These are phyloP conservation scores for Excalfactoria chinensis DNA, from an alignment of 2,113 vertebrate species.

Conservation along the genomic window DNA sequence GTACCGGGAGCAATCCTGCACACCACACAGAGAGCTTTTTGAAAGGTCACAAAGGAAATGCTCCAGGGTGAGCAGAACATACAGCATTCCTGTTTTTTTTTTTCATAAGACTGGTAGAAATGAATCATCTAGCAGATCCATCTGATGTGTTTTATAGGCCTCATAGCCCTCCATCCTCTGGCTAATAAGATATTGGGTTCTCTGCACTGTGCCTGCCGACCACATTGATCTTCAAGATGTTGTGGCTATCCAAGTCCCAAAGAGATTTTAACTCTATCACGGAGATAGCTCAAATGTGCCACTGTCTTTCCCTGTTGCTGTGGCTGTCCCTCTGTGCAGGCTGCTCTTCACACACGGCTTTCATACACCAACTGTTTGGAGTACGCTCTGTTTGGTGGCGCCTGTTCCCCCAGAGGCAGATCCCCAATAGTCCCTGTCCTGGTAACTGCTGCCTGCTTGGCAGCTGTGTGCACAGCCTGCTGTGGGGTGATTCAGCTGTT, in stretches of 20 bases:
- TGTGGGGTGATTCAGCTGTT: rapidly evolving
- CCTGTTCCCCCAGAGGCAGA: neutral
- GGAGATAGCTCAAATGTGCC: neutral
- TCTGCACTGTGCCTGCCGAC: neutral
- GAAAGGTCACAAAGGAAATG: neutral
- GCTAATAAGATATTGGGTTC: neutral
- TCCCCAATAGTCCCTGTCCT: neutral
- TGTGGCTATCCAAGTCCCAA: neutral
- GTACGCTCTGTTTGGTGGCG: neutral
- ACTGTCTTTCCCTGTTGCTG: neutral
- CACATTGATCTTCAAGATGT: neutral
- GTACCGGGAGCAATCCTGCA: rapidly evolving
- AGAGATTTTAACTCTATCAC: neutral
- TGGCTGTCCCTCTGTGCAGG: neutral
- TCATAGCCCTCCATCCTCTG: neutral
- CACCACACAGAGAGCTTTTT: neutral
- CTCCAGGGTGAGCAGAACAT: neutral
- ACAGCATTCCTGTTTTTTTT: neutral
- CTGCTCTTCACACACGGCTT: neutral
- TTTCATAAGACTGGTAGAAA: neutral
- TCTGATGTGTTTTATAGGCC: rapidly evolving
- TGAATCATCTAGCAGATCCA: neutral
- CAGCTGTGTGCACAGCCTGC: neutral
- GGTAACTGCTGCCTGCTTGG: rapidly evolving
- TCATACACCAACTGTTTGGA: rapidly evolving